phyloP scores from a whole-genome alignment of 30 jellyfish, hydroid and myxozoan genomes.

The Pelagia noctiluca region DNA sequence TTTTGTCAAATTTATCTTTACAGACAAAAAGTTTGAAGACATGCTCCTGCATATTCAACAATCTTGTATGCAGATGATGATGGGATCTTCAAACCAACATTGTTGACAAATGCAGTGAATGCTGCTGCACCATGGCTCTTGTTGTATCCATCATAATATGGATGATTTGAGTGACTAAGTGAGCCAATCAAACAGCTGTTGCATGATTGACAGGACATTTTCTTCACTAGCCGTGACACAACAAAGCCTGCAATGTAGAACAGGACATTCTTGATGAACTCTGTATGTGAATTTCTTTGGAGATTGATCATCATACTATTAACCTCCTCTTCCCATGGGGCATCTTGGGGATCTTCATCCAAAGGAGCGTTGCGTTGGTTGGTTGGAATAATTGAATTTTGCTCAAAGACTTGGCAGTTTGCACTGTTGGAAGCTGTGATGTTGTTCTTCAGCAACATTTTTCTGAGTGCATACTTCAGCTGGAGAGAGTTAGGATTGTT shows the following conservation, averaged over 20 bases:
- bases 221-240: constrained; percentile 43
- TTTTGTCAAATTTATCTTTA: constrained; percentile 11
- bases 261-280: constrained; percentile 21
- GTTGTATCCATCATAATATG: constrained; percentile 3
- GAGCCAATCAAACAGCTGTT: constrained; percentile 45
- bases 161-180: constrained; percentile 14
- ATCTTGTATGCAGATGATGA: constrained; percentile 32
- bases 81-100: constrained; percentile 52
- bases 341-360: constrained; percentile 1
- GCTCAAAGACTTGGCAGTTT: constrained; percentile 55
- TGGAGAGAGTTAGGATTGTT: constrained; percentile 46
- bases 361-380: constrained; percentile 18
- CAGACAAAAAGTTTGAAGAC: constrained; percentile 36
- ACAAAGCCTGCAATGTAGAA: constrained; percentile 42
- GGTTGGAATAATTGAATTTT: constrained; percentile 21
- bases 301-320: neutral
- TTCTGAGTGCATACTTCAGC: constrained; percentile 39
- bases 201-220: constrained; percentile 23
- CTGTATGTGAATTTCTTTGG: constrained; percentile 11
- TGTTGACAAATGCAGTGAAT: constrained; percentile 61
- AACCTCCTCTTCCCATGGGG: constrained; percentile 7
- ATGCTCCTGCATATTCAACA: constrained; percentile 26
- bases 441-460: constrained; percentile 20
- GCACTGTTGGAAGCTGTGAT: constrained; percentile 62
- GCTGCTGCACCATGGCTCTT: constrained; percentile 61